Evolutionary conservation across 2,888 invertebrate genomes (phyloP).

Genomic region (Gonocerus acuteangulatus): DNA sequence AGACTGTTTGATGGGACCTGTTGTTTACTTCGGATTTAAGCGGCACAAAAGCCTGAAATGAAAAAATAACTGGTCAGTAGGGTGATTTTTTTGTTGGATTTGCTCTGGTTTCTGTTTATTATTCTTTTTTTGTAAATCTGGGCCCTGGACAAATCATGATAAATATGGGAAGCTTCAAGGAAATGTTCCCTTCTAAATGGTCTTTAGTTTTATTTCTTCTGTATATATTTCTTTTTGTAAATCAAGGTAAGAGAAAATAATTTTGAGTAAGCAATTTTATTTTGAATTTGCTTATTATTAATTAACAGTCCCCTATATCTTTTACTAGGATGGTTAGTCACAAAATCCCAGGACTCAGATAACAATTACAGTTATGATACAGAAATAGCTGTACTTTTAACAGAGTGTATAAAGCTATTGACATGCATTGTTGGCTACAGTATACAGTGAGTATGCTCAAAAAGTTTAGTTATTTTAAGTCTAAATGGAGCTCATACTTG

Average conservation of each 20-base stretch:
- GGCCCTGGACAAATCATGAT: conserved; percentile 5
- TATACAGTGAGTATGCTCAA: conserved; percentile 55
- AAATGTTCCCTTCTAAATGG: conserved; percentile 75
- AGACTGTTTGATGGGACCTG: too few species aligned
- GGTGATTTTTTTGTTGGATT: too few species aligned
- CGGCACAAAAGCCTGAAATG: too few species aligned
- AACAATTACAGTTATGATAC: conserved; percentile 81
- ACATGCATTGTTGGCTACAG: conserved; percentile 64
- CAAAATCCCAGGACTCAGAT: conserved; percentile 74
- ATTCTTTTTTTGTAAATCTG: too few species aligned
- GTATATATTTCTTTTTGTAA: conserved; percentile 83
- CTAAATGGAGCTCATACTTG: too few species aligned
- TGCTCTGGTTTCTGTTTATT: too few species aligned
- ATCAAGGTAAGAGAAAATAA: conserved; percentile 63
- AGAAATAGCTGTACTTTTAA: conserved; percentile 76
- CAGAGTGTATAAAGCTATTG: conserved; percentile 76
- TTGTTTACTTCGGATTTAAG: too few species aligned
- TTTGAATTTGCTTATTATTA: conserved; percentile 31
- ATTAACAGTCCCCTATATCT: too few species aligned
- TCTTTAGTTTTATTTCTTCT: conserved; percentile 72
- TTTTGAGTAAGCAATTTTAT: background rate
- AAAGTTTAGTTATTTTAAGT: background rate
- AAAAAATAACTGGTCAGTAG: too few species aligned
- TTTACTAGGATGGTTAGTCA: conserved; percentile 76
- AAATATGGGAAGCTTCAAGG: conserved; percentile 42